phyloP scores from a whole-genome alignment of 53 echinoderm and acorn worm genomes.

The Glandiceps talaboti region DNA sequence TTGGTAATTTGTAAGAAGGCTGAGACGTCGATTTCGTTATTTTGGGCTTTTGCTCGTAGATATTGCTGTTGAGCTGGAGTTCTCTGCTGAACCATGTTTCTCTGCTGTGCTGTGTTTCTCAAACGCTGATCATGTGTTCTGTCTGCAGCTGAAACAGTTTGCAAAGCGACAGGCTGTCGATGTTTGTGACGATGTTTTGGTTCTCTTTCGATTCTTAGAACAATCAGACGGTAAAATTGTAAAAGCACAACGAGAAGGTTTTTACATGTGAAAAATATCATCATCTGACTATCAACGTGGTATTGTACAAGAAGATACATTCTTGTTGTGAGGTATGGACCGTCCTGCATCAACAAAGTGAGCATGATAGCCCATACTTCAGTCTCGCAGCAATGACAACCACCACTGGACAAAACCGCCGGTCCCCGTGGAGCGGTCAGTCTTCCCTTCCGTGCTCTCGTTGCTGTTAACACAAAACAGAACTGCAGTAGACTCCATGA shows the following conservation, averaged over 20 bases:
- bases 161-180: neutral
- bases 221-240: constrained; percentile 41
- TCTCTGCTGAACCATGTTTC: too few relatives aligned
- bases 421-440: neutral
- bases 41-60: neutral
- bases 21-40: neutral
- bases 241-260: constrained; percentile 64
- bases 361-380: constrained; percentile 83
- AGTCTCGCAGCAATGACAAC: constrained; percentile 36
- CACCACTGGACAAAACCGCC: neutral
- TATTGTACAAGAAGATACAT: constrained; percentile 57
- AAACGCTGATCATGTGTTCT: neutral
- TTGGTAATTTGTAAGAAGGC: neutral
- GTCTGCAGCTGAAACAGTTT: neutral
- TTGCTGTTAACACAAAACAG: constrained; percentile 50
- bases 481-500: constrained; percentile 81
- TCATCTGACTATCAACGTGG: constrained; percentile 59
- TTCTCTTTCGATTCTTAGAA: neutral
- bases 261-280: constrained; percentile 83
- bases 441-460: constrained; percentile 20
- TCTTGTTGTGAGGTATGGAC: constrained; percentile 73
- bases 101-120: neutral
- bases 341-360: constrained; percentile 70
- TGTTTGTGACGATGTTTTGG: neutral
- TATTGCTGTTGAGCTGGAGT: too few relatives aligned